These are phyloP conservation scores for Chrysemys picta DNA, from an alignment of 2,113 vertebrate species.

Conservation along the genomic window DNA sequence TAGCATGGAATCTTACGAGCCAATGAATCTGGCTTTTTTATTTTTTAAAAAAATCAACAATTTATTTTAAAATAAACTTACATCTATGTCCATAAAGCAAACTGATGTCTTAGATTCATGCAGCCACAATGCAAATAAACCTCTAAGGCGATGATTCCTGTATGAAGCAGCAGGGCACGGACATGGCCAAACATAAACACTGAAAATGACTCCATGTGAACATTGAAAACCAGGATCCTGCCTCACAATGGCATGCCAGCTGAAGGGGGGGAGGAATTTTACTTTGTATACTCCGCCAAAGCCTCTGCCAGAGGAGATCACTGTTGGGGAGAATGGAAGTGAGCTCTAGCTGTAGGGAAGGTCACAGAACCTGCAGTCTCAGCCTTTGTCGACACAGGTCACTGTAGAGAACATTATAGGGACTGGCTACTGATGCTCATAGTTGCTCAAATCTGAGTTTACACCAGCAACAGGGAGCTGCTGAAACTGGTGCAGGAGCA, in stretches of 20 bases:
- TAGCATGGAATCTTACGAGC: fast-evolving
- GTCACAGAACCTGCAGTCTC: fast-evolving
- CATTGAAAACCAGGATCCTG: constrained; percentile 30
- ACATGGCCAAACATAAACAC: constrained; percentile 55
- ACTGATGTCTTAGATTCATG: background rate
- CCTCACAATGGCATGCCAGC: constrained; percentile 22
- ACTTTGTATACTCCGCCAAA: background rate
- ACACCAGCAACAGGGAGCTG: background rate
- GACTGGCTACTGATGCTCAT: background rate
- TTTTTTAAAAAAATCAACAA: background rate
- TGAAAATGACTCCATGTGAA: constrained; percentile 30
- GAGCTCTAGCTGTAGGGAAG: background rate
- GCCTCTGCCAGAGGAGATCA: background rate
- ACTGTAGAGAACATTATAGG: fast-evolving
- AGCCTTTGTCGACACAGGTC: background rate
- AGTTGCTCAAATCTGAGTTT: background rate
- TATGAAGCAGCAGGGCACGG: constrained; percentile 30
- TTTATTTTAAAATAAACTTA: fast-evolving
- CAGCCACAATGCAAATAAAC: background rate
- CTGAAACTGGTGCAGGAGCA: background rate
- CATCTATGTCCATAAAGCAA: background rate
- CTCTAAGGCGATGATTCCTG: constrained; percentile 47
- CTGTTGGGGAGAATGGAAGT: background rate
- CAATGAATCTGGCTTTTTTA: background rate
- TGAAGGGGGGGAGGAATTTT: background rate